Percentiles rank a stretch among this genome's conserved stretches.
phyloP scores from a whole-genome alignment of 2,113 vertebrate genomes.

The Columba livia region DNA sequence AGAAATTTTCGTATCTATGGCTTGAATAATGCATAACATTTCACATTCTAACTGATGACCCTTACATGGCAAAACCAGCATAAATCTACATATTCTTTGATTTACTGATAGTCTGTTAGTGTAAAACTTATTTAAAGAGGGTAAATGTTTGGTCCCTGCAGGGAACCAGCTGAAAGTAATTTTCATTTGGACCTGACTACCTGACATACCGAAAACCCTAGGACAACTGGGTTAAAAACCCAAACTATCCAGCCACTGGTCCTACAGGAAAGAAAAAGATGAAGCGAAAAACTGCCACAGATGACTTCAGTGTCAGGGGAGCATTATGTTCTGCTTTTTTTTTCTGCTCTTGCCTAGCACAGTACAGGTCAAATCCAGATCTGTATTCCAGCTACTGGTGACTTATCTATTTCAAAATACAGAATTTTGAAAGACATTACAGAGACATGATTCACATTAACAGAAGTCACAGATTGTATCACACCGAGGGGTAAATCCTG shows the following conservation, averaged over 20 bases:
- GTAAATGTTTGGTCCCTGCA: constrained; percentile 66
- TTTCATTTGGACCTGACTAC: constrained; percentile 43
- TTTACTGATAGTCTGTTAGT: constrained; percentile 57
- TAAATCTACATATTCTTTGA: constrained; percentile 72
- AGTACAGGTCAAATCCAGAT: neutral
- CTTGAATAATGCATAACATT: constrained; percentile 72
- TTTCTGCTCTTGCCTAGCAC: neutral
- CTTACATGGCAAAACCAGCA: constrained; percentile 53
- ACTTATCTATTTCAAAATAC: neutral
- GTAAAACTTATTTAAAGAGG: constrained; percentile 71
- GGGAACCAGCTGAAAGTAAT: constrained; percentile 47
- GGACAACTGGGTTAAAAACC: constrained; percentile 34
- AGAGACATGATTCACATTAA: neutral
- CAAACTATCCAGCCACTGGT: neutral
- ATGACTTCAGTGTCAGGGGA: neutral
- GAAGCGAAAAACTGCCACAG: neutral
- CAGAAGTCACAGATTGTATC: neutral
- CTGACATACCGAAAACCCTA: constrained; percentile 22
- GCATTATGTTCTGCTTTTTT: neutral
- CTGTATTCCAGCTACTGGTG: neutral
- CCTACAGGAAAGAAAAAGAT: neutral
- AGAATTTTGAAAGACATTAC: neutral
- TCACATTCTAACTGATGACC: constrained; percentile 63
- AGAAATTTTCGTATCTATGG: constrained; percentile 70
- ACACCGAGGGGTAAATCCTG: neutral